Base-by-base conservation (phyloP, 2,888 invertebrate species). In the Athripsodes cinereus region DNA sequence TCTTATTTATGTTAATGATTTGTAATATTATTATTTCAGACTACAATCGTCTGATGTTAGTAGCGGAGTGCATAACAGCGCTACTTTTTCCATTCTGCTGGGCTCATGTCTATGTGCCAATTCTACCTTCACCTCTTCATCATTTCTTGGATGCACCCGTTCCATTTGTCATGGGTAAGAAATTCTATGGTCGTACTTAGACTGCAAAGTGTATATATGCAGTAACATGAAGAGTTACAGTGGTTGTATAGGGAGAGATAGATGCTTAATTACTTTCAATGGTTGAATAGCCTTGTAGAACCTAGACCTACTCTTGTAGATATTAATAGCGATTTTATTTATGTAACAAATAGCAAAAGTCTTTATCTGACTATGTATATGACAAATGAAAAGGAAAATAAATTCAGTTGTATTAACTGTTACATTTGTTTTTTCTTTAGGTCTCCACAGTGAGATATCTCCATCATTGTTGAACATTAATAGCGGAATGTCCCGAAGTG, bases 31-130 rank as follows among this genome's bases (percentile, higher is more conserved):
- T 22, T n/a, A 20, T 10, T 78, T 55, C 80, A 88, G 97, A 96
- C 79, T 92, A 92, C 75, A 92, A 96, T 76, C 89, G 90, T 70
- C 76, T 99, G 67, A 98, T 98, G 96, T 80, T 96, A 64, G 95
- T 99, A 16, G 92, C 97, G 3, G 99, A 99, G 75, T 90, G 95
- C 67, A 84, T 97, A 66, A 90, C 90, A 2, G 83, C 92, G 0
- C 78, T 99, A 21, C 77, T 97, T 40, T 90, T 97, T 69, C 99
- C 99, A 1, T 99, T 98, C 72, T 81, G 87, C 22, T 99, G 99
- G 99, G 96, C 96, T 54, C 97, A 99, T 73, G 97, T 99, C 2
- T 99, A 99, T 74, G 99, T 98, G 60, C 99, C 99, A 22, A 96
- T 99, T 69, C 79, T 99, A 67, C 99, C 99, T 1, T 92, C 96